Conservation (phyloP, 2,888 invertebrate genomes). For the Macrosoma leucophasiata region DNA sequence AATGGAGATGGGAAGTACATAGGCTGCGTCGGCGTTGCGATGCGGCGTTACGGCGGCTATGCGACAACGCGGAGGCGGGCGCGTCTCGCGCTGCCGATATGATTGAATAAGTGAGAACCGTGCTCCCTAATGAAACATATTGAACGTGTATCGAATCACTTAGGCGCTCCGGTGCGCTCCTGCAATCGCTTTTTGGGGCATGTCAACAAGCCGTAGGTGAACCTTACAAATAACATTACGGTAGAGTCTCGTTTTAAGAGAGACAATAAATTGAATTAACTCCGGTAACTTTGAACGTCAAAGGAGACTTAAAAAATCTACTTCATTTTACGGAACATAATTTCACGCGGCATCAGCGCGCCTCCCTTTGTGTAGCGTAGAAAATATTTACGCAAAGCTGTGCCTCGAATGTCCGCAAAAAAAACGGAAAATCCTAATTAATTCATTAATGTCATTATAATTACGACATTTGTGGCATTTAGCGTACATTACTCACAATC, state of each 20-base stretch:
- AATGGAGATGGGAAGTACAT: constrained; percentile 53
- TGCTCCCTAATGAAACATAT: constrained; percentile 72
- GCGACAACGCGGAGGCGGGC: constrained; percentile 43
- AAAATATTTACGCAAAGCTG: constrained; percentile 59
- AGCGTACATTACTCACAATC: constrained; percentile 46
- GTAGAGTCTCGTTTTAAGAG: constrained; percentile 66
- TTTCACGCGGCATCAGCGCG: constrained; percentile 55
- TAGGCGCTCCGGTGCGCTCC: constrained; percentile 61
- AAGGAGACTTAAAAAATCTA: constrained; percentile 59
- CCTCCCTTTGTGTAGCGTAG: constrained; percentile 50
- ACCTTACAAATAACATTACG: constrained; percentile 67
- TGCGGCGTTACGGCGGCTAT: too few relatives aligned
- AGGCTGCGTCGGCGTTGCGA: constrained; percentile 38
- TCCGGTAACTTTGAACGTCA: constrained; percentile 62
- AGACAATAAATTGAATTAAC: constrained; percentile 72
- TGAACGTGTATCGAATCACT: constrained; percentile 75
- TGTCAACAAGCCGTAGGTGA: constrained; percentile 67
- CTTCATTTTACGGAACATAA: constrained; percentile 61
- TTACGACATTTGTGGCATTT: constrained; percentile 51
- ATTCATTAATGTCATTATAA: constrained; percentile 62
- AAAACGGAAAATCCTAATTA: constrained; percentile 54
- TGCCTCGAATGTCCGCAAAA: constrained; percentile 43
- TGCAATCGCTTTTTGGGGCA: constrained; percentile 62
- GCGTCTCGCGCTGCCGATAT: constrained; percentile 52
- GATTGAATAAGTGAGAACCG: constrained; percentile 70